These are phyloP conservation scores for Anolis apletophallus DNA, from an alignment of 2,797 vertebrate species.

Conservation along the genomic window DNA sequence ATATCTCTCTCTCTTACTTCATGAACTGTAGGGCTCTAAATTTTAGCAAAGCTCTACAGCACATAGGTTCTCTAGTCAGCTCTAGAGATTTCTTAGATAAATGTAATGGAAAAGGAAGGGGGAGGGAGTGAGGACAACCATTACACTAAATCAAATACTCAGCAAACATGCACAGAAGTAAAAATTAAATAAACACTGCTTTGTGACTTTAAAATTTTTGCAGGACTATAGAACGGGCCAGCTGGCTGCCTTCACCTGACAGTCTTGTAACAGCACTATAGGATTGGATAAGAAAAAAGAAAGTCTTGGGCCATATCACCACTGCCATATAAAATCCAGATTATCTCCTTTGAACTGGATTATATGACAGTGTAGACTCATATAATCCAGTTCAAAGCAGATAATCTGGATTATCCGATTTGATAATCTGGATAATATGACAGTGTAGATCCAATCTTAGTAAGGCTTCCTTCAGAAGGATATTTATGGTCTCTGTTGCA, in stretches of 20 bases:
- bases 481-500: neutral
- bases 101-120: neutral
- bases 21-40: neutral
- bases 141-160: neutral
- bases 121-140: neutral
- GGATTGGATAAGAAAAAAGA: neutral
- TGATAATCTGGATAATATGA: no score
- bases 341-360: no score
- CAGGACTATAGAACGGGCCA: neutral
- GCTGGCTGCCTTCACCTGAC: neutral
- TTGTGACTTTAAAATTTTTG: neutral
- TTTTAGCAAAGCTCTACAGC: neutral
- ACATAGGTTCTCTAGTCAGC: neutral
- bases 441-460: neutral
- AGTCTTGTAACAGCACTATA: neutral
- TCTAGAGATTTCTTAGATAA: neutral
- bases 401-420: no score
- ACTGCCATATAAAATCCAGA: no score
- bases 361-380: no score
- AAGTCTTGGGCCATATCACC: neutral
- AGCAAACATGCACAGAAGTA: neutral
- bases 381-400: no score
- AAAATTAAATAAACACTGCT: neutral
- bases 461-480: neutral
- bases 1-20: no score